These are phyloP conservation scores for Seriola rivoliana DNA, from an alignment of 2,113 vertebrate genomes.

Conservation along the genomic window DNA sequence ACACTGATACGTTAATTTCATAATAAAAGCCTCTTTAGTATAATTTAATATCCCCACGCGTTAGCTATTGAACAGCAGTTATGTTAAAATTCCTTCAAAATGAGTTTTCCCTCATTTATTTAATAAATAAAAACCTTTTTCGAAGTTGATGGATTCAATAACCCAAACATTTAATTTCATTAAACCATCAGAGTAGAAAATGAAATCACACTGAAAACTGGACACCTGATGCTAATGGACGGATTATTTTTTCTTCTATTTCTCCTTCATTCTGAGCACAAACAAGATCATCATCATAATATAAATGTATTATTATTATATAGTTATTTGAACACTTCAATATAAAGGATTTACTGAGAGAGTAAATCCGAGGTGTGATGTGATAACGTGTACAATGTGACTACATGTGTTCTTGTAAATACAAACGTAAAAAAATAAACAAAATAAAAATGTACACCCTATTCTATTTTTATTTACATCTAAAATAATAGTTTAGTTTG, in stretches of 20 bases:
- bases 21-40: slow-evolving; percentile 3
- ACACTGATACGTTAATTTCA: not conserved
- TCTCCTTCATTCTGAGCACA: not conserved
- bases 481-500: not conserved
- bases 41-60: not conserved
- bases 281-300: not conserved
- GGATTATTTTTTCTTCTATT: not conserved
- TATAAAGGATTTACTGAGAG: not conserved
- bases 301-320: too few relatives aligned
- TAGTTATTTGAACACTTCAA: too few relatives aligned
- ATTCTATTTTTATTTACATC: not conserved
- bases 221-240: not conserved
- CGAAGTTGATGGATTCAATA: not conserved
- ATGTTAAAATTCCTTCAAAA: not conserved
- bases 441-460: too few relatives aligned
- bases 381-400: too few relatives aligned
- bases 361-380: not conserved
- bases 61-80: not conserved
- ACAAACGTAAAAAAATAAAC: not conserved
- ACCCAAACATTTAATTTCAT: not conserved
- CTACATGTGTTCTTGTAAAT: not conserved
- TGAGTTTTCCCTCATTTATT: not conserved
- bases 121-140: not conserved
- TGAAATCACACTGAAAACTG: not conserved
- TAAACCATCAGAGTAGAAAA: slow-evolving; percentile 11